Base-by-base conservation (phyloP, 2,888 invertebrate species). In the Xanthorhoe designata region DNA sequence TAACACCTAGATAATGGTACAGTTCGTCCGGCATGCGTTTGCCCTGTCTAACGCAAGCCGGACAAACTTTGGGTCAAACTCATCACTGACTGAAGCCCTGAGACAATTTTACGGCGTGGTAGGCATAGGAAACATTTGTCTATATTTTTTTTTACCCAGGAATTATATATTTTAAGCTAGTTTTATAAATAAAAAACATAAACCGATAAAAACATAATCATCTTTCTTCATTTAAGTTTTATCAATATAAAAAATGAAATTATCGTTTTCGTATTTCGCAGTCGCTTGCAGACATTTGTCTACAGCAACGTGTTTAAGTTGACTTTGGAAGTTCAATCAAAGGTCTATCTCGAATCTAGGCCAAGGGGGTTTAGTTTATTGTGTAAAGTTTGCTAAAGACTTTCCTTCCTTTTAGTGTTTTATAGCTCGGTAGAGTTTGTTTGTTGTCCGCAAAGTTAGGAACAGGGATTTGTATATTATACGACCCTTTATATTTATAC, bases 321-420 rank as follows among this genome's bases (percentile, higher is more conserved):
- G 60, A 68, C 60, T 68, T 61, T 52, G 52, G 38, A 68, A 67
- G 59, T 63, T 35, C 55, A 63, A 67, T 60, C 63, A 66, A 47
- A 38, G 61, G 61, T 13, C 45, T 52, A 51, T 54, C 45, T 64
- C 19, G 52, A 59, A 54, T 54, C 54, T 64, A 54, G 59, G 64
- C 18, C 53, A 59, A 53, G 52, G 45, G 29, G 61, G 42, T 52
- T 13, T 42, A 51, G 51, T 64, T 62, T 62, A 61, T 57, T 56
- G 56, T 62, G 62, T 56, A 61, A 62, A 51, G 42, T 53, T 60
- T 35, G 32, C 58, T 58, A 55, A 19, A 55, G 15, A 47, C 47
- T 47, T 42, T 42, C 38, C 38, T 42, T 42, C 47, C n/a, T 55
- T 45, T 24, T 57, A 56, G 17, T 32, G 57, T 49, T 57, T 32